Base-by-base conservation (phyloP, 53 echinoderm and acorn worm genomes). In the Glandiceps talaboti region DNA sequence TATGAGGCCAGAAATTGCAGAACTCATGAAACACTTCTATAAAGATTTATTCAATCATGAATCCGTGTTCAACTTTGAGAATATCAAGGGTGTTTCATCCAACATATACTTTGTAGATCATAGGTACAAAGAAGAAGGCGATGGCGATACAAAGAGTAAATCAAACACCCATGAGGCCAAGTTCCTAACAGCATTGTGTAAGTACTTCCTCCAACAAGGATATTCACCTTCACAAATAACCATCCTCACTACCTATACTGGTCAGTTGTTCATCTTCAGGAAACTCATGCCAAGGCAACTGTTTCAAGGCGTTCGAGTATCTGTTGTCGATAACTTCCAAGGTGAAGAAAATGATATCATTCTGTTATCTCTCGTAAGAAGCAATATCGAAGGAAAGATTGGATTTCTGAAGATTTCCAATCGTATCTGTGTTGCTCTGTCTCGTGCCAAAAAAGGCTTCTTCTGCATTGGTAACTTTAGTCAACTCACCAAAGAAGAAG, bases 271-370 rank as follows among this genome's bases (percentile, higher is more conserved):
- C 28, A 80, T 32, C 33, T 89, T 91, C 78, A 87, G 83, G 31
- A 32, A 80, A 1, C 77, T 75, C 26, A 83, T 91, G 85, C 33
- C 72, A 1, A 45, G 20, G 64, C 64, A 20, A 45, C 20, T 45
- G 1, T 27, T 31, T 27, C 32, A 28, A 32, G 87, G 83, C 74
- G 84, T 96, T 28, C 80, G 88, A 31, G 90, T 96, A 28, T 81
- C 79, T 31, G 88, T 88, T 14, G 87, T 96, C 1, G 96, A 96
- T 83, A 92, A 92, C 32, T 96, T 84, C 31, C 96, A 96, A 78
- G 96, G 96, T 1, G 96, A 96, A 75, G 96, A 96, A 76, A 88
- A 93, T 85, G 92, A 96, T 78, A 90, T 96, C 27, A 89, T 96
- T 31, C 78, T 96, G 27, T 76, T 96, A n/a, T 96, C 96, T 27